Evolutionary conservation across 2,113 vertebrate species (phyloP), one percentile per base, ranked within the genome.

Genomic region (Thinocorus orbignyianus): DNA sequence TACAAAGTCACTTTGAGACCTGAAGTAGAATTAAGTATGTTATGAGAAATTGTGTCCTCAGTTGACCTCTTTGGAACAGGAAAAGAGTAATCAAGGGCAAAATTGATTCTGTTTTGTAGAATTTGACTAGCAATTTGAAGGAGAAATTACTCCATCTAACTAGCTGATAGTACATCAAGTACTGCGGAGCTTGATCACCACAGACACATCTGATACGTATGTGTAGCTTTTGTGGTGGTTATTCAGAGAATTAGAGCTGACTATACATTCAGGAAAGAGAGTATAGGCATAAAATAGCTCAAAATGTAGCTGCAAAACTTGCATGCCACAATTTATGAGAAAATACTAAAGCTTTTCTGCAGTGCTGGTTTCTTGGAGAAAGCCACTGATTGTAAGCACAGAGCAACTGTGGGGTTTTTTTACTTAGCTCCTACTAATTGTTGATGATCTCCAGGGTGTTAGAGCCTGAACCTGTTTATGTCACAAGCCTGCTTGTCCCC

Each of bases 401-500:
- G 60, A 81, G 70, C 33, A 48, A 42, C 71, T 69, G 19, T 2
- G 41, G 4, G 13, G 0, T 18, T 68, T 23, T 23, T 69, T 68
- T 33, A 35, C 79, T 69, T 72, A 35, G 25, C 5, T 93, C 54
- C 71, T 24, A 7, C 73, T 89, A 48, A 69, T 80, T 95, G 94
- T 90, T 96, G 95, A 76, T 84, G 78, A 70, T 89, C 52, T 96
- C 79, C 85, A 76, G 72, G 65, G 31, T 72, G 44, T 72, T 85
- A 79, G 92, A 96, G 49, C 74, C 69, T 86, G 95, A 77, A 74
- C 79, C 58, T 88, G 90, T 96, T 96, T 85, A 62, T 95, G 96
- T 96, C 97, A 88, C 97, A 95, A 96, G 76, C 49, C 58, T 92
- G 4, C 66, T 76, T 88, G 83, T 97, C 97, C 97, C 98, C 88